Evolutionary conservation across 2,113 vertebrate species (phyloP), one percentile per base, ranked within the genome.

Genomic region (Cromileptes altivelis): DNA sequence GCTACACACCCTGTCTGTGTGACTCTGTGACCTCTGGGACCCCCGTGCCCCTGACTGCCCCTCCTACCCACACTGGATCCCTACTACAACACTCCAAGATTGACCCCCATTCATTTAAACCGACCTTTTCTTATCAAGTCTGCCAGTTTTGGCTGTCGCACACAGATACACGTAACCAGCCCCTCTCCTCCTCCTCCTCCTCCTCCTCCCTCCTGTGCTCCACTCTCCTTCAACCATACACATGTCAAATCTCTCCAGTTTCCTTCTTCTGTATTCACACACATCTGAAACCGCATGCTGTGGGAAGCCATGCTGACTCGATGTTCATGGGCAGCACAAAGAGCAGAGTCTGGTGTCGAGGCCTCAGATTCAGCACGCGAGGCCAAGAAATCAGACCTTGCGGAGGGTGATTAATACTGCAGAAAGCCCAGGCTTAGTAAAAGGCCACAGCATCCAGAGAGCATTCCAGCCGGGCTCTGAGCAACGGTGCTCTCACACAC

Each of bases 41-140:
- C 86, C 86, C 85, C 33, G 71, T 70, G 78, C 88, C 82, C 82
- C 77, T 27, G 45, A 65, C 58, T 57, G 75, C 68, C 84, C 83
- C 86, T 82, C 74, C 37, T 73, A 79, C 74, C 70, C 84, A 79
- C 47, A 81, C 88, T 80, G 85, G 55, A 72, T 87, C 86, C 47
- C 75, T 63, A 78, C 85, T 67, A 73, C 79, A 85, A 63, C 75
- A 86, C 87, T 90, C 80, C 68, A 78, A 57, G 40, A 5, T 15
- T 94, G 94, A 96, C 95, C 92, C 91, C 87, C 74, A 95, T 95
- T 95, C 92, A 94, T 93, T 88, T 84, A 80, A 81, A 89, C 82
- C 85, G 91, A 95, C 94, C 91, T 89, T 30, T 78, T 90, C 91
- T 95, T 95, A 95, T 95, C 94, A 89, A 75, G 74, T 73, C 85